These are phyloP conservation scores for Tympanoctomys barrerae DNA, from an alignment of 2,797 vertebrate genomes.

Conservation along the genomic window DNA sequence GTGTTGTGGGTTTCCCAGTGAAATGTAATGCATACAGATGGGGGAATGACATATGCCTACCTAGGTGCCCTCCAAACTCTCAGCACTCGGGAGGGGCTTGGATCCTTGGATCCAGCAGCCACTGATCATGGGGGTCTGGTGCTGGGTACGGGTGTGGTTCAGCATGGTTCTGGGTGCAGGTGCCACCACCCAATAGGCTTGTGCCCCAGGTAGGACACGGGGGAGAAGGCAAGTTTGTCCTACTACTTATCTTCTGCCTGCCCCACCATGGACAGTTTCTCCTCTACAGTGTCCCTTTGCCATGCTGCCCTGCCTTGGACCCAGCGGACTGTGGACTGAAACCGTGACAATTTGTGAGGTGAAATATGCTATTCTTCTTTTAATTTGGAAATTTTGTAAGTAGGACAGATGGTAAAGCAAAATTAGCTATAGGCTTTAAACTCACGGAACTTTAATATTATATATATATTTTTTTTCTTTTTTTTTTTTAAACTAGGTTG, in stretches of 20 bases:
- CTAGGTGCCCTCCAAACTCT: neutral
- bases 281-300: neutral
- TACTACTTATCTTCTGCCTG: neutral
- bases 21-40: neutral
- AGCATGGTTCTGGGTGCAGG: neutral
- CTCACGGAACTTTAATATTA: neutral
- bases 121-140: neutral
- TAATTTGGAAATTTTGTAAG: neutral
- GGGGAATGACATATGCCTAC: neutral
- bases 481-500: neutral
- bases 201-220: neutral
- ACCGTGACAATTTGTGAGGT: neutral
- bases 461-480: too few relatives aligned
- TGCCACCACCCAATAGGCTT: neutral
- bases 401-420: neutral
- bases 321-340: neutral
- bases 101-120: neutral
- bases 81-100: neutral
- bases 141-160: neutral
- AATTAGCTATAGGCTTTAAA: neutral
- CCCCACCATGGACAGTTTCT: neutral
- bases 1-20: neutral
- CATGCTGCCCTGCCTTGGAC: neutral
- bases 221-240: neutral
- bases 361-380: neutral